A percentile compares a stretch with the other conserved stretches of the same genome.
These are phyloP conservation scores for Ornithoptera alexandrae DNA, from an alignment of 2,888 invertebrate species.

Conservation along the genomic window DNA sequence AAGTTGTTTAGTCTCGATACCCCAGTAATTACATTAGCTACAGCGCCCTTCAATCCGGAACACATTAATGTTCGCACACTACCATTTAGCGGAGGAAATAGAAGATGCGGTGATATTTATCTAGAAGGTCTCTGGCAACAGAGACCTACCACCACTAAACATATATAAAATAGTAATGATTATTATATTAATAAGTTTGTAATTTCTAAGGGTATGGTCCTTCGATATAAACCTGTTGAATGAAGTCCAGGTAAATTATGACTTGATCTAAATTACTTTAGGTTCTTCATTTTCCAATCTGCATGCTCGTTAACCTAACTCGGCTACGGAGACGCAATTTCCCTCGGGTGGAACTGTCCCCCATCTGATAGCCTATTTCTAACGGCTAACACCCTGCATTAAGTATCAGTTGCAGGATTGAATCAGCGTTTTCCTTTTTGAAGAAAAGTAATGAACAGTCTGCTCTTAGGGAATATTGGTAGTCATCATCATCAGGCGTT, in stretches of 20 bases:
- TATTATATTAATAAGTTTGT: no score
- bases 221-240: background rate
- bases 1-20: no score
- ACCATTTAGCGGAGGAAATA: no score
- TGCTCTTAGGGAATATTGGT: no score
- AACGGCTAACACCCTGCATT: background rate
- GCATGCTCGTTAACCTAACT: conserved; percentile 1
- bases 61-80: no score
- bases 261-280: background rate
- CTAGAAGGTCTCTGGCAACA: no score
- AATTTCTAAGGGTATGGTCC: background rate
- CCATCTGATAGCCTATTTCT: background rate
- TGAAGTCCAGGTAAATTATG: background rate
- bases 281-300: conserved; percentile 5
- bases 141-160: no score
- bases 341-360: background rate
- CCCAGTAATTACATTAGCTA: no score
- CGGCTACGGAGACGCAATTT: conserved; percentile 4
- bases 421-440: background rate
- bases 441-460: background rate
- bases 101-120: no score
- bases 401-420: background rate
- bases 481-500: no score
- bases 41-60: no score
- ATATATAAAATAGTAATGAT: no score